phyloP scores from a whole-genome alignment of 2,113 vertebrate genomes.

The Smithornis capensis region DNA sequence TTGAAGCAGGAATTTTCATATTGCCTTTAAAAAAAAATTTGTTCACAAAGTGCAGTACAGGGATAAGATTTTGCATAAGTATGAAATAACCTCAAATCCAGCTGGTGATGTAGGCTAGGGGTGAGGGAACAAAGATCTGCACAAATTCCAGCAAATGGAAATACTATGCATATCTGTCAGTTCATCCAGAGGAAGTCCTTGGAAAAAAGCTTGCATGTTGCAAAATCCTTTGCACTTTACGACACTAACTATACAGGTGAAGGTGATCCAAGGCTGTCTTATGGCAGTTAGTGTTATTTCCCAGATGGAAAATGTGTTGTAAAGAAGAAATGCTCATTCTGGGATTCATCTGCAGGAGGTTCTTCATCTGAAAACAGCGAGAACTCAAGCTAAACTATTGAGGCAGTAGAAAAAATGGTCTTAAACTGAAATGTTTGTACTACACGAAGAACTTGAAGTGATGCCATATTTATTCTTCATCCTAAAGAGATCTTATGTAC shows the following conservation, averaged over 20 bases:
- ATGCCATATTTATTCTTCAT: background rate
- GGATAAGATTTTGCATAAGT: background rate
- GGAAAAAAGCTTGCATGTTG: background rate
- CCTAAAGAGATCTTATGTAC: background rate
- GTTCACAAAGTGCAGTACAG: background rate
- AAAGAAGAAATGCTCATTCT: background rate
- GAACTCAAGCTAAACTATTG: background rate
- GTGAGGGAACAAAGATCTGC: background rate
- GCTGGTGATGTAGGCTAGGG: fast-evolving
- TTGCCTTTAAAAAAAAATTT: background rate
- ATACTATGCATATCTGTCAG: background rate
- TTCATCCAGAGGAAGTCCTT: background rate
- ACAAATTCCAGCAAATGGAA: background rate
- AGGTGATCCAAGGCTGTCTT: background rate
- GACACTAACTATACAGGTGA: background rate
- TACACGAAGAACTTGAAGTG: background rate
- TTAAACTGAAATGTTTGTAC: background rate
- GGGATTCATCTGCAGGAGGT: background rate
- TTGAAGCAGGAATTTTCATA: background rate
- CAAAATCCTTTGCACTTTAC: background rate
- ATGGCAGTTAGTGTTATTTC: background rate
- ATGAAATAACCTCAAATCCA: background rate
- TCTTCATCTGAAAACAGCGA: background rate
- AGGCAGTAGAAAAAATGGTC: background rate
- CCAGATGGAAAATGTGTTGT: background rate